phyloP scores from a whole-genome alignment of 2,888 invertebrate species.

The Dexiosoma caninum region DNA sequence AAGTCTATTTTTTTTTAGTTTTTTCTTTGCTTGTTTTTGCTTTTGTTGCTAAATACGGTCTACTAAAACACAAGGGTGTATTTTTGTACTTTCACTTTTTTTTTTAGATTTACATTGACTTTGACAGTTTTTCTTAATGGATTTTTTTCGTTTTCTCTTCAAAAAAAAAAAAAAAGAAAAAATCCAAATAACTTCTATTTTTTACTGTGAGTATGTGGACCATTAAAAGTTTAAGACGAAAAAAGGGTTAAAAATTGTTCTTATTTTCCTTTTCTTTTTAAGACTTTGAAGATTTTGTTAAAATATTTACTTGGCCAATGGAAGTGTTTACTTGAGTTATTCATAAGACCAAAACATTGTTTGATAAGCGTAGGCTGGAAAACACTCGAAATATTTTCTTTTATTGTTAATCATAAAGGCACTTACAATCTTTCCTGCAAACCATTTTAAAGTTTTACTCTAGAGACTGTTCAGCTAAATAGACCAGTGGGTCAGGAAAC shows the following conservation, averaged over 20 bases:
- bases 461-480: conserved; percentile 62
- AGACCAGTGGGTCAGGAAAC: conserved; percentile 59
- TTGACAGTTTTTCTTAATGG: conserved; percentile 60
- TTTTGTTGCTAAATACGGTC: background rate
- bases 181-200: background rate
- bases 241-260: conserved; percentile 34
- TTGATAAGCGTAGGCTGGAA: background rate
- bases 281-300: conserved; percentile 11
- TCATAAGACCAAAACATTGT: background rate
- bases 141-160: conserved; percentile 6
- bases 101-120: conserved; percentile 49
- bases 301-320: conserved; percentile 20
- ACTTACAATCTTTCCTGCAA: conserved; percentile 15
- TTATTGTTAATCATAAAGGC: conserved; percentile 43
- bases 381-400: conserved; percentile 8
- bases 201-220: conserved; percentile 11
- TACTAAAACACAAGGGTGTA: conserved; percentile 40
- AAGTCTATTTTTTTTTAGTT: conserved; percentile 39
- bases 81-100: conserved; percentile 46
- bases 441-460: conserved; percentile 48
- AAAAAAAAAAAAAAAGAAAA: conserved; percentile 4
- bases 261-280: background rate
- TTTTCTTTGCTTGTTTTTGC: background rate
- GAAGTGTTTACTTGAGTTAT: conserved; percentile 18
- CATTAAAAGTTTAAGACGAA: background rate